phyloP scores from a whole-genome alignment of 2,797 vertebrate species.

The Peromyscus attwateri region DNA sequence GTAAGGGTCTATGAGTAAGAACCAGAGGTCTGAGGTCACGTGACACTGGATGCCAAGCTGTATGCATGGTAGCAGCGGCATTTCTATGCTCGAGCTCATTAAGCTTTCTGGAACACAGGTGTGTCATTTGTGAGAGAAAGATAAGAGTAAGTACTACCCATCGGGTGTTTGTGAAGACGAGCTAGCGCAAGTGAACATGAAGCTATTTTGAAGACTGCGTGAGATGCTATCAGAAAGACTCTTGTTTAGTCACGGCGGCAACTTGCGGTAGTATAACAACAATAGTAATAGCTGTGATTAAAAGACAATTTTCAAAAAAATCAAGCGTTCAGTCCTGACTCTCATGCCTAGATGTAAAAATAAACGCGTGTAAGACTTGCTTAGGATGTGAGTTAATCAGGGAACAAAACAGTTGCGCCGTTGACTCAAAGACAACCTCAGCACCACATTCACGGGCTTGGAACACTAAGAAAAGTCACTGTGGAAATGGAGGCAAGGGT shows the following conservation, averaged over 20 bases:
- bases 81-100: not conserved
- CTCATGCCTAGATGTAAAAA: not conserved
- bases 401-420: not conserved
- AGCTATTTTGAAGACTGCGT: not conserved
- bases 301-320: not conserved
- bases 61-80: not conserved
- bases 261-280: not conserved
- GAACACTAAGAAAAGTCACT: not conserved
- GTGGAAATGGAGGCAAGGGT: not conserved
- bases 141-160: not conserved
- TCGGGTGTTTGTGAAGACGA: not conserved
- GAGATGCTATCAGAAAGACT: not conserved
- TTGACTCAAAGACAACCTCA: not conserved
- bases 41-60: not conserved
- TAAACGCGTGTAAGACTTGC: not conserved
- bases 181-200: not conserved
- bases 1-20: not conserved
- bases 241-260: not conserved
- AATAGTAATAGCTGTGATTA: not conserved
- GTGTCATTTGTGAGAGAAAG: not conserved
- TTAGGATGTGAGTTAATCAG: not conserved
- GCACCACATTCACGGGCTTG: not conserved
- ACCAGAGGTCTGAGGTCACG: not conserved
- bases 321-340: not conserved
- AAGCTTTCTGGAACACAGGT: not conserved